A percentile compares a stretch with the other conserved stretches of the same genome.
phyloP scores from a whole-genome alignment of 2,888 invertebrate species.

The Eumacrocentrus americanus region DNA sequence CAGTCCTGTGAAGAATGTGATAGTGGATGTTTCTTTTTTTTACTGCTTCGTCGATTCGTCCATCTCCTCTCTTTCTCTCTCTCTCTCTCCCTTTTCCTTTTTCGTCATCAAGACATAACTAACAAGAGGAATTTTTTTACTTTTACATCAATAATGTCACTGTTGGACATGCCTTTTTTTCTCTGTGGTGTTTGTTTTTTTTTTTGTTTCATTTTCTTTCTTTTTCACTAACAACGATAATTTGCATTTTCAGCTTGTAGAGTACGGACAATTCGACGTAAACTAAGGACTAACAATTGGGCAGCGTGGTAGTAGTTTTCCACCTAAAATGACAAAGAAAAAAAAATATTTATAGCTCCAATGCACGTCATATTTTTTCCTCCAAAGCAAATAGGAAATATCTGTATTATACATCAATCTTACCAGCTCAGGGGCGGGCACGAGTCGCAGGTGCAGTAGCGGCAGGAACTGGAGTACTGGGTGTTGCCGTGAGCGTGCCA shows the following conservation, averaged over 20 bases:
- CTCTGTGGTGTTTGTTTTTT: constrained; percentile 31
- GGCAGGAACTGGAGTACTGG: constrained; percentile 59
- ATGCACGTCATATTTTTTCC: too few relatives aligned
- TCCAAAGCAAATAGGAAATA: too few relatives aligned
- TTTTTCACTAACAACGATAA: constrained; percentile 57
- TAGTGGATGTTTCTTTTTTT: constrained; percentile 9
- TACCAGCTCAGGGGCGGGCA: constrained; percentile 60
- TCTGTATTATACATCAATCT: too few relatives aligned
- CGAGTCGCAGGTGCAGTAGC: constrained; percentile 57
- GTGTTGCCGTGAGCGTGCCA: constrained; percentile 46
- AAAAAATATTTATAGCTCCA: not conserved
- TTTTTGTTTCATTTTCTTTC: constrained; percentile 21
- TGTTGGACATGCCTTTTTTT: constrained; percentile 45
- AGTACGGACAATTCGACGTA: constrained; percentile 56
- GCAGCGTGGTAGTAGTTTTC: constrained; percentile 58
- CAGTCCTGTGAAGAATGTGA: constrained; percentile 20
- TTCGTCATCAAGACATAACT: constrained; percentile 47
- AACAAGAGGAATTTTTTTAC: constrained; percentile 47
- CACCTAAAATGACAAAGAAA: constrained; percentile 49
- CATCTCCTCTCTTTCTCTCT: too few relatives aligned
- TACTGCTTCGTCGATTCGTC: not conserved
- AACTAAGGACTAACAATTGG: constrained; percentile 61
- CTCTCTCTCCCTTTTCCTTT: constrained; percentile 11
- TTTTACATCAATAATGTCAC: constrained; percentile 50
- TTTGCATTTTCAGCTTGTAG: constrained; percentile 35